Conservation (phyloP, 2,797 vertebrate genomes). For the Sarcophilus harrisii region DNA sequence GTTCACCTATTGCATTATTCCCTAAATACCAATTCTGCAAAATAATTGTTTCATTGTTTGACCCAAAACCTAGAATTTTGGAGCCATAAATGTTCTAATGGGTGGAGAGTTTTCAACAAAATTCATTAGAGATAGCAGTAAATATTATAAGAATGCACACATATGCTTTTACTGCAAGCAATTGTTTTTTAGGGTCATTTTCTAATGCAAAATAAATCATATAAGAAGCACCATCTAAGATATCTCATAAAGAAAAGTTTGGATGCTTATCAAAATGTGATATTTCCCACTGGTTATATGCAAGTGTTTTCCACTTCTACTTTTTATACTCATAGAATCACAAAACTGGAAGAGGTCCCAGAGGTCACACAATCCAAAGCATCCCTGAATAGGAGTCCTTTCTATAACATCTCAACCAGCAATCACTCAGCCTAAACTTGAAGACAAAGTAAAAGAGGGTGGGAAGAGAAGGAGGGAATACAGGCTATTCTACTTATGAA, state of each 20-base stretch:
- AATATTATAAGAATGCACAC: constrained; percentile 52
- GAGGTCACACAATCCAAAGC: neutral
- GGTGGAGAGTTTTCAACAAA: neutral
- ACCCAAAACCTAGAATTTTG: neutral
- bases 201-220: constrained; percentile 34
- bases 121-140: neutral
- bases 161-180: neutral
- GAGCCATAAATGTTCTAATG: neutral
- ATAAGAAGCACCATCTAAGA: constrained; percentile 25
- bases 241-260: constrained; percentile 46
- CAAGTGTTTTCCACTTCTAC: constrained; percentile 12
- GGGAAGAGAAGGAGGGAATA: neutral
- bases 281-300: constrained; percentile 36
- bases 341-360: neutral
- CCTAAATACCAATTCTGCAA: neutral
- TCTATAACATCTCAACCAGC: too few relatives aligned
- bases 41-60: neutral
- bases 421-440: too few relatives aligned
- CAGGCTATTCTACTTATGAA: neutral
- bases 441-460: constrained; percentile 4
- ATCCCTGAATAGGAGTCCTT: too few relatives aligned
- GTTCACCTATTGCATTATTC: neutral
- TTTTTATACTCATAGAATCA: neutral
- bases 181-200: constrained; percentile 30
- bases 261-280: constrained; percentile 40